Percentiles rank a stretch among this genome's conserved stretches.
These are phyloP conservation scores for Yponomeuta evonymella DNA, from an alignment of 2,888 invertebrate species.

Conservation along the genomic window DNA sequence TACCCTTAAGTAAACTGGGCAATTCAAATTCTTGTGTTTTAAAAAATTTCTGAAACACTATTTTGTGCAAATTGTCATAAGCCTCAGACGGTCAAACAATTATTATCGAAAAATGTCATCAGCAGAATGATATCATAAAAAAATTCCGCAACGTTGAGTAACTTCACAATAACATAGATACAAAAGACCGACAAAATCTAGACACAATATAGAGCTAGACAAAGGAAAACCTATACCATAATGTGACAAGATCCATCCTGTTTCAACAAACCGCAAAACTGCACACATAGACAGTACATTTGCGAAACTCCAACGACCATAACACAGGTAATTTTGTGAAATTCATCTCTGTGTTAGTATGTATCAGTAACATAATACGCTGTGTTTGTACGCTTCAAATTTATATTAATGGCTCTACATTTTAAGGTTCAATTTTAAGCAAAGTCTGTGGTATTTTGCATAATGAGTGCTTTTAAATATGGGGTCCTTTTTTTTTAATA, in stretches of 20 bases:
- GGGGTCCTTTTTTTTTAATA: constrained; percentile 33
- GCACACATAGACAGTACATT: not conserved
- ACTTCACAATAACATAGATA: not conserved
- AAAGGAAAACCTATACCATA: constrained; percentile 4
- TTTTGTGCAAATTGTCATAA: not conserved
- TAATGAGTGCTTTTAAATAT: constrained; percentile 45
- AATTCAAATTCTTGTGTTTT: too few relatives aligned
- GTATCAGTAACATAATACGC: not conserved
- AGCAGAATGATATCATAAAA: constrained; percentile 13
- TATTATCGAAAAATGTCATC: constrained; percentile 11
- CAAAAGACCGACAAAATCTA: constrained; percentile 11
- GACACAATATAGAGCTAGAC: not conserved
- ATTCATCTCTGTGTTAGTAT: constrained; percentile 2
- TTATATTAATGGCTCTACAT: constrained; percentile 32
- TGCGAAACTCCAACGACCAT: constrained; percentile 8
- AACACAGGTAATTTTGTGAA: constrained; percentile 4
- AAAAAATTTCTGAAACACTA: not conserved
- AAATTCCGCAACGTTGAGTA: not conserved
- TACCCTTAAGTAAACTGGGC: too few relatives aligned
- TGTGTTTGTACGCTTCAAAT: constrained; percentile 24
- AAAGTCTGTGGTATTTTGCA: constrained; percentile 34
- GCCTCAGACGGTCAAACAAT: not conserved
- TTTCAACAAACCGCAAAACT: constrained; percentile 5
- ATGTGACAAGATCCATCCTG: constrained; percentile 10
- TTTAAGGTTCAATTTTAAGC: constrained; percentile 37